Evolutionary conservation across 2,888 invertebrate species (phyloP).

Genomic region (Luperina nickerlii): DNA sequence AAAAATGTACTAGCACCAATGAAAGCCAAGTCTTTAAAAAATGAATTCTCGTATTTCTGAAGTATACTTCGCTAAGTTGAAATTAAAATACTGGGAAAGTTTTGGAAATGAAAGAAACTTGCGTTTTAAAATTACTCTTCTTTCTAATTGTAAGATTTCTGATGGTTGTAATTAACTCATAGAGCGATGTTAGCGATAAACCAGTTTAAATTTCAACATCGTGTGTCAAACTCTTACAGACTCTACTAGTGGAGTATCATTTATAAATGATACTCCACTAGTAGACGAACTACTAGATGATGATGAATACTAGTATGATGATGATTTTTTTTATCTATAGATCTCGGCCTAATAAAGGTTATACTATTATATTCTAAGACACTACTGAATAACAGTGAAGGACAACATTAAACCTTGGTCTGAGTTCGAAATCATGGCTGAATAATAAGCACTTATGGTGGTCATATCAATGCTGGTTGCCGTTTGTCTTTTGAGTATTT

Average conservation of each 20-base stretch:
- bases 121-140: slow-evolving; percentile 31
- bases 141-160: slow-evolving; percentile 48
- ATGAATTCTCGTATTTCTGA: slow-evolving; percentile 38
- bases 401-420: too few relatives aligned
- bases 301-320: too few relatives aligned
- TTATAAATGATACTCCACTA: too few relatives aligned
- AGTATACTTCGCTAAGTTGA: slow-evolving; percentile 52
- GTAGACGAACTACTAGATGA: too few relatives aligned
- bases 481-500: not conserved
- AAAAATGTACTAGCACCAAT: slow-evolving; percentile 22
- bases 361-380: not conserved
- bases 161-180: slow-evolving; percentile 37
- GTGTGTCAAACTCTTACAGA: not conserved
- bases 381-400: too few relatives aligned
- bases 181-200: not conserved
- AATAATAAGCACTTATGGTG: not conserved
- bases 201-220: not conserved
- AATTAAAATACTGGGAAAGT: slow-evolving; percentile 56
- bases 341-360: not conserved
- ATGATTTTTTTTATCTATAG: too few relatives aligned
- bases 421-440: not conserved
- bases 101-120: slow-evolving; percentile 48
- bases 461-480: not conserved
- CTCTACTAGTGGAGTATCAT: not conserved
- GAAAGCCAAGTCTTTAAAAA: slow-evolving; percentile 31